Base-by-base conservation (phyloP, 2,888 invertebrate genomes). In the Perizoma flavofasciatum region DNA sequence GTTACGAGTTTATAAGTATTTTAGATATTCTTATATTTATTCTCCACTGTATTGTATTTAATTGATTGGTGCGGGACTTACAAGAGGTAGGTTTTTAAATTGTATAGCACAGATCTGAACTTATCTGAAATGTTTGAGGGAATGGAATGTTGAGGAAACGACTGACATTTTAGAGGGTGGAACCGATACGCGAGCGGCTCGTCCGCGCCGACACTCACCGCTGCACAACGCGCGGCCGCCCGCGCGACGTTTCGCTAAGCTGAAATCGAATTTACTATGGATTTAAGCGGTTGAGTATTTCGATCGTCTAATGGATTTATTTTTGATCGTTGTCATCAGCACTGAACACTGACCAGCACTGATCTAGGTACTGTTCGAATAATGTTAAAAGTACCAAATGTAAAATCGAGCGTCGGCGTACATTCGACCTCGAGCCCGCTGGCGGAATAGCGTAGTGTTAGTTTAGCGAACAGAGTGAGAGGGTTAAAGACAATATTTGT, bases 21-120 rank as follows among this genome's bases (percentile, higher is more conserved):
- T 94, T 94, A 94, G 94, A 94, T 94, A 94, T 94, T 94, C 94
- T 94, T 94, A 94, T 92, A 92, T 94, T 94, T 93, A 93, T 93
- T 93, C 93, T 94, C 94, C 89, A 88, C 85, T 89, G 83, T 87
- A 86, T 61, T 85, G 85, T 83, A 73, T 85, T 86, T 84, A 70
- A 83, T 87, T 77, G 83, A 78, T 63, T 55, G 63, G 79, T 82
- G 77, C 79, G 79, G 77, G 78, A 79, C 72, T 74, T 75, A 79
- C 81, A 82, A 80, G 71, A 67, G 72, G 71, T 72, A 74, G 58
- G 54, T 58, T 58, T 37, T 71, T 70, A 66, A 61, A 59, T 61
- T 60, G 63, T 59, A 59, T 52, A 60, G 59, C 53, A 57, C 69
- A 48, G 68, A 67, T 74, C 71, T 70, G 73, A 66, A 65, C 49